A percentile compares a stretch with the other conserved stretches of the same genome.
phyloP scores from a whole-genome alignment of 2,888 invertebrate genomes.

The Lithosia quadra region DNA sequence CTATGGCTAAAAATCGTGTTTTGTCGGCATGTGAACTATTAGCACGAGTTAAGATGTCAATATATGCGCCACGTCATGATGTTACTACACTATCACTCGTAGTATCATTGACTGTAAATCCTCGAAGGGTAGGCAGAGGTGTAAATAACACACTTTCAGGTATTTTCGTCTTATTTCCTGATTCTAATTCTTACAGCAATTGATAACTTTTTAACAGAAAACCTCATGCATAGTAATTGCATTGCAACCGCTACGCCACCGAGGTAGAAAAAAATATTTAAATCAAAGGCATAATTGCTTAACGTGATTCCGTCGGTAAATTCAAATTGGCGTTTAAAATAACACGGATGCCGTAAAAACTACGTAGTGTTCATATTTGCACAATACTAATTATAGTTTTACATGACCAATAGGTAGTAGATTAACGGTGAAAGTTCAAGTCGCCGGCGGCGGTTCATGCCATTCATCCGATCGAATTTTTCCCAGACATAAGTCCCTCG shows the following conservation, averaged over 20 bases:
- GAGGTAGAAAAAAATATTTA: neutral
- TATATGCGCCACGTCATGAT: neutral
- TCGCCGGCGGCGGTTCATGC: slow-evolving; percentile 24
- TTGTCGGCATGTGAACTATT: slow-evolving; percentile 19
- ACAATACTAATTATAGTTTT: neutral
- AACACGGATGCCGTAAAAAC: neutral
- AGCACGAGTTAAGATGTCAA: neutral
- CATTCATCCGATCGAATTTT: slow-evolving; percentile 8
- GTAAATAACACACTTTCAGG: neutral
- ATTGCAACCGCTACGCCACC: neutral
- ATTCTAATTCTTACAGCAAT: neutral
- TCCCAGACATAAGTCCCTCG: neutral
- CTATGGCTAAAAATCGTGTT: slow-evolving; percentile 9
- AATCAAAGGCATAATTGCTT: no score
- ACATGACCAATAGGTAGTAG: slow-evolving; percentile 5
- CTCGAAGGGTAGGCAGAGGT: neutral
- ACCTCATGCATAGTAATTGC: neutral
- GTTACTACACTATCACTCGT: neutral
- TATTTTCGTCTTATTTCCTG: neutral
- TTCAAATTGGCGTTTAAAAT: neutral
- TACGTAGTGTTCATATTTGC: neutral
- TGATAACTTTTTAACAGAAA: neutral
- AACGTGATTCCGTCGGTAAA: neutral
- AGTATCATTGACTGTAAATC: neutral
- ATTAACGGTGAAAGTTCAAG: slow-evolving; percentile 47